Percentiles rank a stretch among this genome's conserved stretches.
These are phyloP conservation scores for Bradypodion pumilum DNA, from an alignment of 2,797 vertebrate genomes.

Conservation along the genomic window DNA sequence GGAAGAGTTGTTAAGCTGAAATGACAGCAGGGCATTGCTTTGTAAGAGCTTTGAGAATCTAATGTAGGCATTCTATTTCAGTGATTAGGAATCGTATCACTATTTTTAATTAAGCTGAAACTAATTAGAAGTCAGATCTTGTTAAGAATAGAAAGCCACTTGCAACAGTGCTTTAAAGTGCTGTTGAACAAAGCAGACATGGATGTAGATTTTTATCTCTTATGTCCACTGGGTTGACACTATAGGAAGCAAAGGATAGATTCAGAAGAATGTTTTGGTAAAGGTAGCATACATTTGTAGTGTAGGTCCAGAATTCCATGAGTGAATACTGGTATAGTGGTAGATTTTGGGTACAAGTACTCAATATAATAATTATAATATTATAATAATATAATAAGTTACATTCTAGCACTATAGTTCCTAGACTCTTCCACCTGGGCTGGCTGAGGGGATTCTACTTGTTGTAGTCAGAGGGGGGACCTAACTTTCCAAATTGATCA, in stretches of 20 bases:
- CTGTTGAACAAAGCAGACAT: conserved; percentile 5
- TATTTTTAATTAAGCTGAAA: conserved; percentile 70
- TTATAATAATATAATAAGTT: no score
- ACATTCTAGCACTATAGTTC: no score
- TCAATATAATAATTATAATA: no score
- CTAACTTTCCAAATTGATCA: no score
- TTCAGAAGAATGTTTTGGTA: background rate
- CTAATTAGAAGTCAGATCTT: conserved; percentile 62
- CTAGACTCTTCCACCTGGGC: no score
- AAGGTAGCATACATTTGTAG: no score
- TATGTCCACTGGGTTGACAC: background rate
- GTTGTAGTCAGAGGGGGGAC: no score
- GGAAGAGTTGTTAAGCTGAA: background rate
- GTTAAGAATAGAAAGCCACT: conserved; percentile 51
- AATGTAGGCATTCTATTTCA: conserved; percentile 55
- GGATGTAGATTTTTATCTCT: background rate
- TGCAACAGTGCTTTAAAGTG: conserved; percentile 27
- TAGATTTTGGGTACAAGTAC: no score
- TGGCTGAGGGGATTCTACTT: no score
- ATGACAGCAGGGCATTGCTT: background rate
- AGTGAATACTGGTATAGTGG: no score
- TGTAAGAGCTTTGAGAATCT: conserved; percentile 29
- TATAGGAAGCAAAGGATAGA: background rate
- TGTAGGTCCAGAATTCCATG: background rate
- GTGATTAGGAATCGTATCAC: conserved; percentile 51